Evolutionary conservation across 2,113 vertebrate species (phyloP).

Genomic region (Neomonachus schauinslandi): DNA sequence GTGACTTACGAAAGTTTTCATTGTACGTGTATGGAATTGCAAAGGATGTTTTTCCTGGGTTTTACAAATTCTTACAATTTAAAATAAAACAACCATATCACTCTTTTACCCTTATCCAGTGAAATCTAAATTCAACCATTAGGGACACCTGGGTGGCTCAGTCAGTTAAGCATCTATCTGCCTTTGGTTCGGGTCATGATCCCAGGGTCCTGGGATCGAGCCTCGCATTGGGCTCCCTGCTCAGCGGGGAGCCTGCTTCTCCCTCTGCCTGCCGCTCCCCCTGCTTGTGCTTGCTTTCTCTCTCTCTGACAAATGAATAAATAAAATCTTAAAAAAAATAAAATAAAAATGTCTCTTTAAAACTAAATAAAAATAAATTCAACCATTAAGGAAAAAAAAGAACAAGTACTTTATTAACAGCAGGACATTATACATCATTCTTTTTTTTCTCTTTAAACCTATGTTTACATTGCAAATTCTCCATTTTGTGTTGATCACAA

Average conservation of each 20-base stretch:
- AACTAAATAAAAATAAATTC: neutral
- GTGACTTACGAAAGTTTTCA: neutral
- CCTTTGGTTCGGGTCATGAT: too few relatives aligned
- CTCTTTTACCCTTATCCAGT: neutral
- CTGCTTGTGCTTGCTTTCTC: too few relatives aligned
- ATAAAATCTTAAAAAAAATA: too few relatives aligned
- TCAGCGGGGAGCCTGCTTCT: too few relatives aligned
- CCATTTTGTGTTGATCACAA: neutral
- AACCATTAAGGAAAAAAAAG: neutral
- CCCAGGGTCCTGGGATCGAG: too few relatives aligned
- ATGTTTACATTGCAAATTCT: neutral
- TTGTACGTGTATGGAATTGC: neutral
- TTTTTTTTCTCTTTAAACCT: neutral
- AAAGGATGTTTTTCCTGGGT: neutral
- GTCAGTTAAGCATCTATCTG: too few relatives aligned
- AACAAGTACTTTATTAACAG: neutral
- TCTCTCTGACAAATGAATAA: too few relatives aligned
- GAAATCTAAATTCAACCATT: neutral
- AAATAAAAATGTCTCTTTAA: too few relatives aligned
- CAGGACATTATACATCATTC: neutral
- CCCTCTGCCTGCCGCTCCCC: too few relatives aligned
- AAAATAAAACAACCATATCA: constrained; percentile 1
- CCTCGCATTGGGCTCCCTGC: too few relatives aligned
- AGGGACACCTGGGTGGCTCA: neutral
- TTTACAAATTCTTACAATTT: neutral